phyloP scores from a whole-genome alignment of 2,888 invertebrate species.

The Drosophila niveifrons region DNA sequence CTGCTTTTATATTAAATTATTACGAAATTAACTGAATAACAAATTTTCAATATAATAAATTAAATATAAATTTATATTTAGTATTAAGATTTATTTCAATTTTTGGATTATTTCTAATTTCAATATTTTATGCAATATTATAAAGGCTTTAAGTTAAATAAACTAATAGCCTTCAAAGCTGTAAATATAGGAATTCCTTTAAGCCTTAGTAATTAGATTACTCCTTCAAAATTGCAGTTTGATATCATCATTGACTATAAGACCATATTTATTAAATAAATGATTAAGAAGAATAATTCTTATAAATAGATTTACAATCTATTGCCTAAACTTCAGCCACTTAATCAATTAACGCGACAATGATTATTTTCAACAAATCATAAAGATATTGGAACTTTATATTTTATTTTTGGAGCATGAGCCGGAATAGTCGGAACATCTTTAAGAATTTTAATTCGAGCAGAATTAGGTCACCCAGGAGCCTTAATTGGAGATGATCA shows the following conservation, averaged over 20 bases:
- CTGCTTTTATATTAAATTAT: conserved; percentile 86
- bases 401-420: conserved; percentile 89
- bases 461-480: conserved; percentile 85
- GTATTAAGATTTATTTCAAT: conserved; percentile 70
- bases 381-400: conserved; percentile 91
- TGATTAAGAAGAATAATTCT: conserved; percentile 87
- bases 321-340: conserved; percentile 88
- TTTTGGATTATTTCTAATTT: conserved; percentile 76
- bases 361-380: conserved; percentile 90
- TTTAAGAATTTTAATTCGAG: conserved; percentile 58
- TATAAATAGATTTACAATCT: conserved; percentile 89
- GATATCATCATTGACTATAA: conserved; percentile 86
- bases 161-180: conserved; percentile 89
- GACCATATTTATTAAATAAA: conserved; percentile 26
- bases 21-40: conserved; percentile 86
- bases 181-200: conserved; percentile 86
- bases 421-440: conserved; percentile 87
- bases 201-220: conserved; percentile 86
- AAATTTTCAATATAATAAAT: conserved; percentile 83
- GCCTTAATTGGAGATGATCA: conserved; percentile 90
- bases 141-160: conserved; percentile 73
- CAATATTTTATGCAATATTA: conserved; percentile 60
- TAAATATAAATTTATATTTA: conserved; percentile 67
- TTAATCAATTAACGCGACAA: conserved; percentile 88
- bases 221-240: conserved; percentile 88